Base-by-base conservation (phyloP, 2,113 vertebrate genomes). In the Vulpes lagopus region DNA sequence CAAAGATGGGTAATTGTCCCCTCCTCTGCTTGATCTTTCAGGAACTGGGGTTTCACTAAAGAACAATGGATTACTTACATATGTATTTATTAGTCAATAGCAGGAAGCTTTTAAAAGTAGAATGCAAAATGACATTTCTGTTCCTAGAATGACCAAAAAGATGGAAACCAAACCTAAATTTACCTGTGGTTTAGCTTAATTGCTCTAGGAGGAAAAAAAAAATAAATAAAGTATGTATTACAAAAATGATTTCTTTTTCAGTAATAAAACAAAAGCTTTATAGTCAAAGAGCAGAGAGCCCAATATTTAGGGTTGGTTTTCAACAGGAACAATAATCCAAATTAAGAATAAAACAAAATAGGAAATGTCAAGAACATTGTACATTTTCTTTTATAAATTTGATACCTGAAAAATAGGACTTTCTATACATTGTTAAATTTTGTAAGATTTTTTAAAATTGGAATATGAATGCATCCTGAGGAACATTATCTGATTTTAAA, bases 251-350 rank as follows among this genome's bases (percentile, higher is more conserved):
- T 96, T 27, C 14, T 81, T 94, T n/a, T 91, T 12, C 8, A 82
- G 38, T 27, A 76, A 59, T 64, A 95, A 76, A 57, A 43, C 20
- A 88, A 79, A 88, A 20, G 53, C 53, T 51, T 90, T 57, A n/a
- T 43, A 88, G 78, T 19, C n/a, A 81, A 59, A 73, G 14, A 94
- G 30, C 19, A 82, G 85, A 89, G 30, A 60, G 5, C 2, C 15
- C 19, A 82, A 43, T 89, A 69, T 83, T 94, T 83, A 91, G 32
- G 32, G 6, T 22, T 64, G n/a, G 11, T 89, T 96, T 95, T 86
- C 20, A 87, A 82, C 2, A 91, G 67, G 12, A 93, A 51, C 19
- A 83, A 16, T 6, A 49, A n/a, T 30, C 12, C 23, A 84, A 79
- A 82, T 93, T 25, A 88, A 94, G 49, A 93, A 22, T 12, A 91